Evolutionary conservation across 2,113 vertebrate genomes (phyloP), one percentile per base, ranked within the genome.

Genomic region (Sorex fumeus): DNA sequence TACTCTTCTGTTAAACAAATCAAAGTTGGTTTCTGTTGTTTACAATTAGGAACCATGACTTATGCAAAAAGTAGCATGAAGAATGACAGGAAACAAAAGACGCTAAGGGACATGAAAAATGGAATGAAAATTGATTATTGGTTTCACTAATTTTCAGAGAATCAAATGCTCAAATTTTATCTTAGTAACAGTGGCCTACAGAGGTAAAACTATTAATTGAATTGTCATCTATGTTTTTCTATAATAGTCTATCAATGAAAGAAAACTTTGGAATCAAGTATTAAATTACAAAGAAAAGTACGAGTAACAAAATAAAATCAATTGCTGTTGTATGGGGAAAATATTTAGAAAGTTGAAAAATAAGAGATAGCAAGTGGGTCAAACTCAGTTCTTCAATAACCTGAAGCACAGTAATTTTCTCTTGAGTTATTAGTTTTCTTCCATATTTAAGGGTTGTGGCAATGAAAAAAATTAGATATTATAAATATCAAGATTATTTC

Each of bases 1-100:
- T 25, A 50, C 90, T 93, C 34, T 88, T 78, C 53, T 77, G 11
- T 77, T 87, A 90, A 93, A 62, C n/a, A 67, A 87, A 69, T 5
- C 27, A 74, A 69, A 45, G 9, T 57, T 80, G 32, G 10, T 93
- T 83, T 72, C 2, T 71, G 16, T 87, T 87, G 36, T 62, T 85
- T 88, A 23, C 32, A 87, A 36, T 74, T 90, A 91, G 85, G 79
- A 90, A 25, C 13, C 10, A 81, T 30, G 27, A 91, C 4, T 84
- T 34, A 30, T 77, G 23, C 21, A 81, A 76, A 93, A 47, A 64
- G 18, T 77, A 45, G 5, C 47, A 81, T 32, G 30, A 81, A 34
- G 1, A 64, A 36, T 76, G 27, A 95, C 66, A 30, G 60, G 81
- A 82, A 64, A 77, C 53, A 87, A 23, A 15, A 80, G 64, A 66